Percentiles rank a stretch among this genome's conserved stretches.
Evolutionary conservation across 1,140 invertebrate genomes (phyloP).

Genomic region (Sinella curviseta): DNA sequence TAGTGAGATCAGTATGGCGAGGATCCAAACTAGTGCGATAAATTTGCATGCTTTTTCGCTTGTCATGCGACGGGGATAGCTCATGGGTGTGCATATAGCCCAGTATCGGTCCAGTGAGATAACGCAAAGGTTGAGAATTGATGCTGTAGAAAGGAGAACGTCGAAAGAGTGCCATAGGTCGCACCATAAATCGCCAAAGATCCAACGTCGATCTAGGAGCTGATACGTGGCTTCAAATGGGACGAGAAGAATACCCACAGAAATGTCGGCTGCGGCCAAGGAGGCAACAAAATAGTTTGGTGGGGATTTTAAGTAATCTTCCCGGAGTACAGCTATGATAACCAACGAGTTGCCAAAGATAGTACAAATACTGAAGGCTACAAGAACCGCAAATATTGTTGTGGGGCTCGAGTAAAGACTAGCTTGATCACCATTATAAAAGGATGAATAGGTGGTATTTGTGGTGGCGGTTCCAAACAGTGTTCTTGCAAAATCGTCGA

Average conservation of each 20-base stretch:
- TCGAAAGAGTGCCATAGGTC: slow-evolving; percentile 92
- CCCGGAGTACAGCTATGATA: slow-evolving; percentile 91
- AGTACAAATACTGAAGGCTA: background rate
- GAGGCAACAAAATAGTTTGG: slow-evolving; percentile 98
- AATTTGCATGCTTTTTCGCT: slow-evolving; percentile 82
- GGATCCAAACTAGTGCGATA: slow-evolving; percentile 92
- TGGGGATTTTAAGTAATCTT: slow-evolving; percentile 90
- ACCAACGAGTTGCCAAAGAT: slow-evolving; percentile 95
- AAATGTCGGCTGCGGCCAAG: slow-evolving; percentile 90
- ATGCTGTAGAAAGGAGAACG: slow-evolving; percentile 89
- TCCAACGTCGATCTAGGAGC: slow-evolving; percentile 89
- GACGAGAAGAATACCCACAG: slow-evolving; percentile 91
- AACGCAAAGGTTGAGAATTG: slow-evolving; percentile 93
- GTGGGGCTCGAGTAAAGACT: background rate
- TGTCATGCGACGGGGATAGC: slow-evolving; percentile 90
- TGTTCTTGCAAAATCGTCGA: too few relatives aligned
- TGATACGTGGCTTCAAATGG: slow-evolving; percentile 94
- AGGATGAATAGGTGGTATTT: too few relatives aligned
- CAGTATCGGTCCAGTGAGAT: slow-evolving; percentile 94
- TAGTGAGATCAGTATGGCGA: slow-evolving; percentile 90
- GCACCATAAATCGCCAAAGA: slow-evolving; percentile 91
- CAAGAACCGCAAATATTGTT: background rate
- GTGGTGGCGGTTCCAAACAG: too few relatives aligned
- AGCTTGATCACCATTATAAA: too few relatives aligned
- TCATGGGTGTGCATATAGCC: slow-evolving; percentile 93